Percentiles rank a stretch among this genome's conserved stretches.
These are phyloP conservation scores for Eupithecia subfuscata DNA, from an alignment of 2,888 invertebrate species.

Conservation along the genomic window DNA sequence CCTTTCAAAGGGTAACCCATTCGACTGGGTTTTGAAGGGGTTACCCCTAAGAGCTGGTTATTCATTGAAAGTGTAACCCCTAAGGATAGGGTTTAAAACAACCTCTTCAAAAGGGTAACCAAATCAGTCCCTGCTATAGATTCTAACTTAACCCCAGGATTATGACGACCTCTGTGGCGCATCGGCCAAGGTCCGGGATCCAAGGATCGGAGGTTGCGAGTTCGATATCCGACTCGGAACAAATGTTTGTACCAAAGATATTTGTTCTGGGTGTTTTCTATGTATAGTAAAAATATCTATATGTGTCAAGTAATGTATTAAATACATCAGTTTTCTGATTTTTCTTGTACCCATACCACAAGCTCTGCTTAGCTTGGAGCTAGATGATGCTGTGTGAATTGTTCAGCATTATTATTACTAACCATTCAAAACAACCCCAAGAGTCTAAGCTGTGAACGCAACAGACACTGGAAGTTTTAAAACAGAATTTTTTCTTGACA, in stretches of 20 bases:
- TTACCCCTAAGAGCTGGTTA: no score
- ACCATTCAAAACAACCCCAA: background rate
- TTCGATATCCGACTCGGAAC: background rate
- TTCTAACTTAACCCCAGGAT: background rate
- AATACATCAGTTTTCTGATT: background rate
- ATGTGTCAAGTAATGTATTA: background rate
- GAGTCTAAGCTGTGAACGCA: background rate
- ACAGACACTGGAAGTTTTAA: background rate
- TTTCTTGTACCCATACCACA: background rate
- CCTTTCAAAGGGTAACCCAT: no score
- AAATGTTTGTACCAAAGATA: background rate
- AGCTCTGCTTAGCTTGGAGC: background rate
- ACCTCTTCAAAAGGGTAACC: no score
- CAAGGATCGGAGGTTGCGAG: no score
- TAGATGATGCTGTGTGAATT: background rate
- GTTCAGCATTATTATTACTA: background rate
- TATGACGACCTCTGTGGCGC: background rate
- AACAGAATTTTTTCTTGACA: no score
- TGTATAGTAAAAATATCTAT: background rate
- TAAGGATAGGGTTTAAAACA: no score
- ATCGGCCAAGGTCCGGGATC: no score
- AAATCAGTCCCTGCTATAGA: background rate
- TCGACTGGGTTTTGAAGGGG: no score
- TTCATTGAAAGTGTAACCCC: no score
- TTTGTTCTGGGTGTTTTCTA: background rate